Evolutionary conservation across 2,888 invertebrate genomes (phyloP).

Genomic region (Ornithoptera alexandrae): DNA sequence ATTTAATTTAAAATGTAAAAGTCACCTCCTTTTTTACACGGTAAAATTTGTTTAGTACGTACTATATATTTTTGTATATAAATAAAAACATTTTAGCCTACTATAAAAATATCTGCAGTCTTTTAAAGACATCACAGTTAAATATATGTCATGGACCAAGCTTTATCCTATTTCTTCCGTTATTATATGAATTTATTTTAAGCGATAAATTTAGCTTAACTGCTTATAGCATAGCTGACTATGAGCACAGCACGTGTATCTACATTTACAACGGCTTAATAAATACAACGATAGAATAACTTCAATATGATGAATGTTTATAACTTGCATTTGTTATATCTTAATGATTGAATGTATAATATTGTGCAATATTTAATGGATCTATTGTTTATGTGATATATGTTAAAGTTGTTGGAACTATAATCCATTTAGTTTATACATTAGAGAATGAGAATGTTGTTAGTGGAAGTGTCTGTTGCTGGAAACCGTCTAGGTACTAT

Average conservation of each 20-base stretch:
- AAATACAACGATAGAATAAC: neutral
- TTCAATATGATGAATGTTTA: constrained; percentile 2
- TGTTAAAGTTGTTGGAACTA: neutral
- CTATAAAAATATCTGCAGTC: neutral
- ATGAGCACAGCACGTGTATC: constrained; percentile 5
- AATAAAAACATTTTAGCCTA: neutral
- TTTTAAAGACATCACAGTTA: neutral
- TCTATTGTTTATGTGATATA: neutral
- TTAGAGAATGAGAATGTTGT: no score
- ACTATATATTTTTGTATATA: no score
- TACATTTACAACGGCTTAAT: neutral
- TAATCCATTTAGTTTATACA: no score
- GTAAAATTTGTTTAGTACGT: no score
- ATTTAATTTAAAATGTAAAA: no score
- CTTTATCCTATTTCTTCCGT: constrained; percentile 2
- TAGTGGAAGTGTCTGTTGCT: no score
- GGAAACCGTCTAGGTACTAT: no score
- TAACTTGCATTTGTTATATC: constrained; percentile 24
- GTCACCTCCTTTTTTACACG: no score
- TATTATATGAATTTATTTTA: neutral
- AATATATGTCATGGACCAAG: constrained; percentile 3
- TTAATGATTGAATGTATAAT: constrained; percentile 9
- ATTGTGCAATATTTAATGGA: constrained; percentile 16
- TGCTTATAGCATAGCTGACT: neutral
- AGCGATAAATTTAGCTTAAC: constrained; percentile 1